A percentile compares a stretch with the other conserved stretches of the same genome.
phyloP scores from a whole-genome alignment of 2,797 vertebrate genomes.

The Eleutherodactylus coqui region DNA sequence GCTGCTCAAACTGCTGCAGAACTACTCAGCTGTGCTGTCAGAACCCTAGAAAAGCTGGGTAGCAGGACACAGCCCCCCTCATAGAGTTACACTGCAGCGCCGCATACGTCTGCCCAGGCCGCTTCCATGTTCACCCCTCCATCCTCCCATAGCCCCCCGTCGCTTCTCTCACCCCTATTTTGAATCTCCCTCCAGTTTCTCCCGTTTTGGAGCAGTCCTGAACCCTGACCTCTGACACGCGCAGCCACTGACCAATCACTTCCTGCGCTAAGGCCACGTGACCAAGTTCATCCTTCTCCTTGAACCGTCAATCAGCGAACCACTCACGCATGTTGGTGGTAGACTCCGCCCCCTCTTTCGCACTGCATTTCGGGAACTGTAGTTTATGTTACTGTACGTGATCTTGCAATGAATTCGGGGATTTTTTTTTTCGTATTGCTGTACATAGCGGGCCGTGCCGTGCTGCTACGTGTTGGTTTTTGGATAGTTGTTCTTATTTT shows the following conservation, averaged over 20 bases:
- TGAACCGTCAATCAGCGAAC: neutral
- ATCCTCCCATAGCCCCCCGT: neutral
- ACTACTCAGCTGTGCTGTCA: no score
- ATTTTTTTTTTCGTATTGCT: no score
- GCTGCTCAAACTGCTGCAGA: no score
- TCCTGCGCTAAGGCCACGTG: constrained; percentile 19
- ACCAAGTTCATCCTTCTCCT: neutral
- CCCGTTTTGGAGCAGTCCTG: neutral
- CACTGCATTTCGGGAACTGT: neutral
- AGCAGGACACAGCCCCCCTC: no score
- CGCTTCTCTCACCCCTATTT: constrained; percentile 43
- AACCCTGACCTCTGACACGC: constrained; percentile 9
- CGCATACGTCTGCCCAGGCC: neutral
- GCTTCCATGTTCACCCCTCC: neutral
- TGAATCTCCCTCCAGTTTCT: constrained; percentile 57
- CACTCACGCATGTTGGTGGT: no score
- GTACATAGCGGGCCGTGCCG: no score
- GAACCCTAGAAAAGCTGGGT: no score
- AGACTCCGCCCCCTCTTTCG: neutral
- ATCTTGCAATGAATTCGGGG: neutral
- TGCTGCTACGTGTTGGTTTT: no score
- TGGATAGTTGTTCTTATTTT: no score
- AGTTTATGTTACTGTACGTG: neutral
- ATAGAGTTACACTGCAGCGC: neutral
- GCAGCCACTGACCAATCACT: constrained; percentile 4